Percentiles rank a stretch among this genome's conserved stretches.
phyloP scores from a whole-genome alignment of 2,888 invertebrate genomes.

The Melanargia galathea region DNA sequence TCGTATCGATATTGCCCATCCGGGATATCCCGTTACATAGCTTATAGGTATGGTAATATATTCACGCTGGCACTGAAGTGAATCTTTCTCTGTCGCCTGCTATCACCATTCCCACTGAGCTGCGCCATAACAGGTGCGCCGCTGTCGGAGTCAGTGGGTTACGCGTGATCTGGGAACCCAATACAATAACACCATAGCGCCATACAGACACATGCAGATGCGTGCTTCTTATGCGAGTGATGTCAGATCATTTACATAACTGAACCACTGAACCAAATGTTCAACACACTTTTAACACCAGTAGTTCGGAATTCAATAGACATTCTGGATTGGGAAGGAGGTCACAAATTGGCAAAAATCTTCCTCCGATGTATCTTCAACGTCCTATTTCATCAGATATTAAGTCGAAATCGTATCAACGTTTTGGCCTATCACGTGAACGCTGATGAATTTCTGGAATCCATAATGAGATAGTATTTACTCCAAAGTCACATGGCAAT shows the following conservation, averaged over 20 bases:
- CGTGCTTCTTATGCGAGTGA: not conserved
- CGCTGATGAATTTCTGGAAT: too few species aligned
- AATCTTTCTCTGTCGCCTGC: not conserved
- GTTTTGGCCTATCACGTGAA: too few species aligned
- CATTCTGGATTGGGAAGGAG: too few species aligned
- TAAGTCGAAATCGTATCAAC: too few species aligned
- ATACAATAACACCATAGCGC: constrained; percentile 9
- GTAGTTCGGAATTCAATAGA: not conserved
- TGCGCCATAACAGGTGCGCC: not conserved
- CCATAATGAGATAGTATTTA: too few species aligned
- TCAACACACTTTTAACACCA: not conserved
- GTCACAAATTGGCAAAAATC: too few species aligned
- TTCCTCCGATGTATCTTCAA: too few species aligned
- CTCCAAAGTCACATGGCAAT: too few species aligned
- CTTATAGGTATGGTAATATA: not conserved
- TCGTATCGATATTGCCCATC: not conserved
- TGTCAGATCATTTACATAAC: not conserved
- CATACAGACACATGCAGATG: not conserved
- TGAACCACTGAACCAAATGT: constrained; percentile 1
- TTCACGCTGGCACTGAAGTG: not conserved
- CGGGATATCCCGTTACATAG: constrained; percentile 1
- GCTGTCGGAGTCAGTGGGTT: not conserved
- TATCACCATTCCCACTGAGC: not conserved
- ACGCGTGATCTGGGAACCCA: constrained; percentile 12
- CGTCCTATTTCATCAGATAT: too few species aligned